Conservation (phyloP, 2,888 invertebrate species). For the Xestia rhomboidea region DNA sequence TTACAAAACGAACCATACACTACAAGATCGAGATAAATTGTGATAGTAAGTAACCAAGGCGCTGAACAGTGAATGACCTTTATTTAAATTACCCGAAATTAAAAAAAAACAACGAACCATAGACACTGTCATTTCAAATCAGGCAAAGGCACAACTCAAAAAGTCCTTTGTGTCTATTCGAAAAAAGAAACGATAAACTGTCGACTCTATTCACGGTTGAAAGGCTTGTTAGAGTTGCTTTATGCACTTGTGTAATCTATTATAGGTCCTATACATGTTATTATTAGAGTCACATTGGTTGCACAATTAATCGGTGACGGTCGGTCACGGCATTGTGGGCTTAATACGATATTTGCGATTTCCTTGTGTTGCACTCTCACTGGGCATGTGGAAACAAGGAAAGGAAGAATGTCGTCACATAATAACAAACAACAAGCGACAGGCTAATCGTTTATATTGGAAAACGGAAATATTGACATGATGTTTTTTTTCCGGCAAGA, state of each 20-base stretch:
- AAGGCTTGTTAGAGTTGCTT: constrained; percentile 56
- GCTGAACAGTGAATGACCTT: not conserved
- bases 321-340: constrained; percentile 64
- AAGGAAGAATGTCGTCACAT: constrained; percentile 59
- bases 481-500: constrained; percentile 11
- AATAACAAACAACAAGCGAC: constrained; percentile 36
- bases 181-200: constrained; percentile 63
- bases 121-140: constrained; percentile 8
- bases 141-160: constrained; percentile 31
- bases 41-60: not conserved
- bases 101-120: constrained; percentile 1
- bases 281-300: constrained; percentile 58
- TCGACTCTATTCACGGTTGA: constrained; percentile 61
- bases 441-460: constrained; percentile 19
- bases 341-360: constrained; percentile 66
- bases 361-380: constrained; percentile 68
- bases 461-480: constrained; percentile 40
- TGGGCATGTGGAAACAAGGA: constrained; percentile 62
- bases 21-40: not conserved
- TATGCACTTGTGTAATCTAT: constrained; percentile 59
- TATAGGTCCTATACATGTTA: constrained; percentile 50
- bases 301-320: constrained; percentile 61
- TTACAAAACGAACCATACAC: not conserved
- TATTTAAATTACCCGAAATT: not conserved
- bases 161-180: constrained; percentile 48